Conservation (phyloP, 2,113 vertebrate genomes). For the Junco hyemalis region DNA sequence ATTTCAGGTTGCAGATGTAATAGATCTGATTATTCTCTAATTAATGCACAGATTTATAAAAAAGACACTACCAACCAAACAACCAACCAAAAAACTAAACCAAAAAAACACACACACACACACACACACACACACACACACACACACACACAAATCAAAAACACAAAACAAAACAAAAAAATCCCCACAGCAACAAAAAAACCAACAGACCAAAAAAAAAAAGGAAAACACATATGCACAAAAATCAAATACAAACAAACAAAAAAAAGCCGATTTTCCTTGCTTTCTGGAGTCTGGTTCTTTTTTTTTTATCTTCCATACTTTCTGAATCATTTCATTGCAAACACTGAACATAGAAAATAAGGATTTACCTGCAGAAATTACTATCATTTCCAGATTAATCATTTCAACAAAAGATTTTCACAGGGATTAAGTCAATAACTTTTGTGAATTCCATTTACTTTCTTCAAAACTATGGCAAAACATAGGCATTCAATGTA, state of each 20-base stretch:
- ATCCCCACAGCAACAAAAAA: not conserved
- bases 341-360: not conserved
- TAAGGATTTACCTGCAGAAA: not conserved
- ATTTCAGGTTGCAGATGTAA: not conserved
- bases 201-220: too few relatives aligned
- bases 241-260: not conserved
- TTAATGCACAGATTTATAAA: not conserved
- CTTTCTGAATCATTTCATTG: not conserved
- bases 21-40: not conserved
- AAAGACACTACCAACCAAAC: rapidly evolving
- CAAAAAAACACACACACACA: rapidly evolving
- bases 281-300: rapidly evolving
- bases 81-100: not conserved
- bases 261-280: not conserved
- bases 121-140: too few relatives aligned
- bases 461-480: not conserved
- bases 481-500: not conserved
- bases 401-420: not conserved
- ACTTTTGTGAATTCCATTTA: not conserved
- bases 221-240: rapidly evolving
- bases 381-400: not conserved
- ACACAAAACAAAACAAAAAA: not conserved
- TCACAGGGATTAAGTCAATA: not conserved
- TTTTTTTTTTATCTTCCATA: not conserved
- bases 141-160: not conserved